Evolutionary conservation across 1,140 invertebrate genomes (phyloP).

Genomic region (Mamestra configurata): DNA sequence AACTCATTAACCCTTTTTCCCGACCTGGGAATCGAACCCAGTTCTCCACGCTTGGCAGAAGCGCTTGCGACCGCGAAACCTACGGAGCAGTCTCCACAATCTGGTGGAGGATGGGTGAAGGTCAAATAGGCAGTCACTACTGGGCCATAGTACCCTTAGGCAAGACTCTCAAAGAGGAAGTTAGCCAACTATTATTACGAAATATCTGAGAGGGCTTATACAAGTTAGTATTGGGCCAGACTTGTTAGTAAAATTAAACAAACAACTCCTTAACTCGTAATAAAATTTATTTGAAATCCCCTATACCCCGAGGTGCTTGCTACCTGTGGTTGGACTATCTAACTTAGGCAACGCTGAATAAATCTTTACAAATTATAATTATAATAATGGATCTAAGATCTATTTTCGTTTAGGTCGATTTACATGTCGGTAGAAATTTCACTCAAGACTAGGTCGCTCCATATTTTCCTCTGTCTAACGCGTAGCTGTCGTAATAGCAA

Average conservation of each 20-base stretch:
- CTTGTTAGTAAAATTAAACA: not conserved
- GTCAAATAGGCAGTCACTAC: too few relatives aligned
- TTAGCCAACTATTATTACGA: too few relatives aligned
- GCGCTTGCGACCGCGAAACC: too few relatives aligned
- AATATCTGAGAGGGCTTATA: too few relatives aligned
- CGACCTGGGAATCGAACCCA: too few relatives aligned
- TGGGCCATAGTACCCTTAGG: too few relatives aligned
- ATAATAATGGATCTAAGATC: not conserved
- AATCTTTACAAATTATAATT: slow-evolving; percentile 27
- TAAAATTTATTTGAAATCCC: slow-evolving; percentile 43
- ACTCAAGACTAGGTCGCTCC: not conserved
- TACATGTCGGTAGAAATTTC: slow-evolving; percentile 1
- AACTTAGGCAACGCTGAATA: slow-evolving; percentile 36
- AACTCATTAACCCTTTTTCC: too few relatives aligned
- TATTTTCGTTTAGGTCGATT: slow-evolving; percentile 1
- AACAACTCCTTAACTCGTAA: slow-evolving; percentile 1
- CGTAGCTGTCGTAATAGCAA: not conserved
- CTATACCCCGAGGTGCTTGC: slow-evolving; percentile 13
- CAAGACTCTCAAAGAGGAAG: too few relatives aligned
- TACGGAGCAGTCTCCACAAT: too few relatives aligned
- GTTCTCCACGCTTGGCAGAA: too few relatives aligned
- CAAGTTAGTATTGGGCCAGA: not conserved
- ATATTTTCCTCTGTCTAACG: not conserved
- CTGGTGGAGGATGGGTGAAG: too few relatives aligned
- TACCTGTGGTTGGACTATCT: slow-evolving; percentile 5